These are phyloP conservation scores for Hydrophis major DNA, from an alignment of 2,797 vertebrate genomes.

Conservation along the genomic window DNA sequence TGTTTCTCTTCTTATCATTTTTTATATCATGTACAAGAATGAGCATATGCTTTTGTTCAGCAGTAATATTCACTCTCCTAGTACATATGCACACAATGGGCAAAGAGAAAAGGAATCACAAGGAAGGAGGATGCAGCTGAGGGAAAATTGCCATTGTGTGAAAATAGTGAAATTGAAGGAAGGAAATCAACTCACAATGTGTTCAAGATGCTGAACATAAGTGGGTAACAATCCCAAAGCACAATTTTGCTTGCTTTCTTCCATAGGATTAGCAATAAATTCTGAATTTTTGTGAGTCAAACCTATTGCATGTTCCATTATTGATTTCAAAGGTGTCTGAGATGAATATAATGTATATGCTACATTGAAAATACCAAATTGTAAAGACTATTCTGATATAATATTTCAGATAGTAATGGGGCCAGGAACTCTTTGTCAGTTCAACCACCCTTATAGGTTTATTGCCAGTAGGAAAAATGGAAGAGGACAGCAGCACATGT, in stretches of 20 bases:
- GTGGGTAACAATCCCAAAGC: not conserved
- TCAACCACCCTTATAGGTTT: not conserved
- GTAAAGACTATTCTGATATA: not conserved
- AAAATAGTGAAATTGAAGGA: slow-evolving; percentile 52
- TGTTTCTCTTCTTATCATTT: slow-evolving; percentile 60
- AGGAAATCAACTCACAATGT: slow-evolving; percentile 23
- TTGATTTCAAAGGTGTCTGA: not conserved
- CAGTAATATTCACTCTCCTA: slow-evolving; percentile 17
- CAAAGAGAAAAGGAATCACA: slow-evolving; percentile 37
- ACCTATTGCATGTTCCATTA: not conserved
- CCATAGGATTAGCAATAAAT: not conserved
- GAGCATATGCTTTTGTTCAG: slow-evolving; percentile 53
- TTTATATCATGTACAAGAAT: slow-evolving; percentile 52
- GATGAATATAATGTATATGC: not conserved
- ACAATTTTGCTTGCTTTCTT: not conserved
- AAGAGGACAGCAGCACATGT: not conserved
- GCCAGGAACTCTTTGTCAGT: not conserved
- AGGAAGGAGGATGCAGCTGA: slow-evolving; percentile 54
- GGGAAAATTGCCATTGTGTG: slow-evolving; percentile 42
- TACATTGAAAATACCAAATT: not conserved
- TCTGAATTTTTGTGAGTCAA: not conserved
- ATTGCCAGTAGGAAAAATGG: not conserved
- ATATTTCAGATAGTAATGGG: not conserved
- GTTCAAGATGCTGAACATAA: not conserved
- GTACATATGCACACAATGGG: not conserved